Percentiles rank a stretch among this genome's conserved stretches.
These are phyloP conservation scores for Chaetops frenatus DNA, from an alignment of 2,113 vertebrate genomes.

Conservation along the genomic window DNA sequence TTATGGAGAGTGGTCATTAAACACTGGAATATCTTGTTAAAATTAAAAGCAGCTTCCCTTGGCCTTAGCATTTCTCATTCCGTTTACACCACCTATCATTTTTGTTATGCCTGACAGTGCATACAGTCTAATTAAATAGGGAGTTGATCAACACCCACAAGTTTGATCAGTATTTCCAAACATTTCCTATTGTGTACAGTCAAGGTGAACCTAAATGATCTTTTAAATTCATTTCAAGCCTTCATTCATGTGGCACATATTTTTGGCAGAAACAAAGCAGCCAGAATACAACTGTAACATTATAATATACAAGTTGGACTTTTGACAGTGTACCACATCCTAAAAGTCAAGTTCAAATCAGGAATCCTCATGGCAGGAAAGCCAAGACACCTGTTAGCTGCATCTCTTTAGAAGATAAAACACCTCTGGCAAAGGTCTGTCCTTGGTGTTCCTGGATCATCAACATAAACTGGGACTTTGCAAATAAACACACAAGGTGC, in stretches of 20 bases:
- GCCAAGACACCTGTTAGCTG: not conserved
- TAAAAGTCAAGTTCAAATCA: not conserved
- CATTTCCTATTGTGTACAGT: not conserved
- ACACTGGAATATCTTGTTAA: not conserved
- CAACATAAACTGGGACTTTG: not conserved
- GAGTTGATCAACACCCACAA: not conserved
- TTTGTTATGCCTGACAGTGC: not conserved
- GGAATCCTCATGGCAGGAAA: not conserved
- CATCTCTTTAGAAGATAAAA: not conserved
- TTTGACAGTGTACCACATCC: fast-evolving
- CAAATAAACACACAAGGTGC: not conserved
- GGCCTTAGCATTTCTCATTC: not conserved
- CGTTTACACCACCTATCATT: not conserved
- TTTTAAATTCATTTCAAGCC: not conserved
- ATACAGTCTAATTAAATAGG: not conserved
- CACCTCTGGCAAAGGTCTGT: not conserved
- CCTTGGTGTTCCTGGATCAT: not conserved
- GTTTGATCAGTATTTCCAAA: not conserved
- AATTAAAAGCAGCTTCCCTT: not conserved
- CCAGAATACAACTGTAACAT: not conserved
- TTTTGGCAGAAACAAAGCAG: not conserved
- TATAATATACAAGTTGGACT: not conserved
- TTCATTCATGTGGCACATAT: not conserved
- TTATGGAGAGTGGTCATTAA: not conserved
- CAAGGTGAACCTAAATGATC: not conserved